phyloP scores from a whole-genome alignment of 2,888 invertebrate species.

The Drosophila gaucha region DNA sequence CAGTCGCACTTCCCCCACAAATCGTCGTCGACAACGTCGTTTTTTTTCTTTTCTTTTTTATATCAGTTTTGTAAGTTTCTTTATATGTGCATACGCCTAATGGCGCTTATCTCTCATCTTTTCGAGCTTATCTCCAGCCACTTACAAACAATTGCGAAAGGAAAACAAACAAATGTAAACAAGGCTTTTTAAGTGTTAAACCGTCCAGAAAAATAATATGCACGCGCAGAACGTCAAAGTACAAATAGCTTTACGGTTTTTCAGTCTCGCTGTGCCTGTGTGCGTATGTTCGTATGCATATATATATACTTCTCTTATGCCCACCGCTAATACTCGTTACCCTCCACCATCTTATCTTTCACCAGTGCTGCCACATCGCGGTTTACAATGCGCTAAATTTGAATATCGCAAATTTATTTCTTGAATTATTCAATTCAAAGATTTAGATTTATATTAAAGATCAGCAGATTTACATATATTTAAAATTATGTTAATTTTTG shows the following conservation, averaged over 20 bases:
- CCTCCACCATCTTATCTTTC: slow-evolving; percentile 1
- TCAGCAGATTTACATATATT: no score
- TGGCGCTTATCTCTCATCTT: slow-evolving; percentile 3
- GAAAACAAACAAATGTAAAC: slow-evolving; percentile 27
- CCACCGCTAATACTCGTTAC: no score
- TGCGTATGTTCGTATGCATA: background rate
- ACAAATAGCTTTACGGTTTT: slow-evolving; percentile 29
- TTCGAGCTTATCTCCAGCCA: background rate
- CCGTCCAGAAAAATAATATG: slow-evolving; percentile 12
- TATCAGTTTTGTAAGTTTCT: slow-evolving; percentile 4
- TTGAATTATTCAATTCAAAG: no score
- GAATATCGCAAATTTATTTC: background rate
- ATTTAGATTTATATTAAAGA: background rate
- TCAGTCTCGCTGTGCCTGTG: slow-evolving; percentile 20
- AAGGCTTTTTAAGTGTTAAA: slow-evolving; percentile 23
- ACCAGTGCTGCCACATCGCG: slow-evolving; percentile 16
- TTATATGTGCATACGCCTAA: background rate
- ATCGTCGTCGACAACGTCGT: background rate
- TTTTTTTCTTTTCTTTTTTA: background rate
- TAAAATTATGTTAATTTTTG: no score
- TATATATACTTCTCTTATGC: no score
- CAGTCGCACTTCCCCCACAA: slow-evolving; percentile 14
- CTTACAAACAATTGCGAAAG: background rate
- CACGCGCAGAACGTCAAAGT: slow-evolving; percentile 36
- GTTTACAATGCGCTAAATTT: slow-evolving; percentile 10